Evolutionary conservation across 2,113 vertebrate species (phyloP).

Genomic region (Engraulis encrasicolus): DNA sequence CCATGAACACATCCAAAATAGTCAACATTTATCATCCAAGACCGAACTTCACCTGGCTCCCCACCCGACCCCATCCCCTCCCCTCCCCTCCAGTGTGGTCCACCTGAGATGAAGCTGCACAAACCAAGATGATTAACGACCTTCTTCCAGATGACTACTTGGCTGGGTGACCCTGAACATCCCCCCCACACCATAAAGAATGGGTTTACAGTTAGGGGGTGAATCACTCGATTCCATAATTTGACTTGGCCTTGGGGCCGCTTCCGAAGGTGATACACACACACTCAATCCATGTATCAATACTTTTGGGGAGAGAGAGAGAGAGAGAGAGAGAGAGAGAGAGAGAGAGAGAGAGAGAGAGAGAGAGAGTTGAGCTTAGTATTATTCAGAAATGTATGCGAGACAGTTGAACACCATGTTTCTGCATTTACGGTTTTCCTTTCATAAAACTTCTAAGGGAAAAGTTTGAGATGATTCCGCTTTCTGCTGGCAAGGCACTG

Average conservation of each 20-base stretch:
- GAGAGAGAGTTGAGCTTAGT: background rate
- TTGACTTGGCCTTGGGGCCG: constrained; percentile 9
- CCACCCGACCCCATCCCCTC: too few relatives aligned
- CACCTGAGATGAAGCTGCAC: background rate
- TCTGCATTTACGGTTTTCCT: background rate
- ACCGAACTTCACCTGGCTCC: background rate
- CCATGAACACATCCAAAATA: background rate
- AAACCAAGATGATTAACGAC: constrained; percentile 22
- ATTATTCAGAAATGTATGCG: background rate
- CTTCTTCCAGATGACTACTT: constrained; percentile 19
- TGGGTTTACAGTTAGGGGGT: background rate
- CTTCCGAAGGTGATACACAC: background rate
- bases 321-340: too few relatives aligned
- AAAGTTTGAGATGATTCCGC: background rate
- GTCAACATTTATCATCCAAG: constrained; percentile 12
- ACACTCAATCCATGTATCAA: constrained; percentile 14
- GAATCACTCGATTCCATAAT: constrained; percentile 25
- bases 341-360: background rate
- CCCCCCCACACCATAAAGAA: constrained; percentile 24
- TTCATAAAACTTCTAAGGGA: background rate
- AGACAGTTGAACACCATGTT: background rate
- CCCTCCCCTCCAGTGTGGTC: too few relatives aligned
- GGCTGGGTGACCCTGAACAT: constrained; percentile 3
- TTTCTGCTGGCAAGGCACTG: background rate
- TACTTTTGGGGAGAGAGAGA: background rate